phyloP scores from a whole-genome alignment of 1,140 invertebrate genomes.

The Anastatus disparis region DNA sequence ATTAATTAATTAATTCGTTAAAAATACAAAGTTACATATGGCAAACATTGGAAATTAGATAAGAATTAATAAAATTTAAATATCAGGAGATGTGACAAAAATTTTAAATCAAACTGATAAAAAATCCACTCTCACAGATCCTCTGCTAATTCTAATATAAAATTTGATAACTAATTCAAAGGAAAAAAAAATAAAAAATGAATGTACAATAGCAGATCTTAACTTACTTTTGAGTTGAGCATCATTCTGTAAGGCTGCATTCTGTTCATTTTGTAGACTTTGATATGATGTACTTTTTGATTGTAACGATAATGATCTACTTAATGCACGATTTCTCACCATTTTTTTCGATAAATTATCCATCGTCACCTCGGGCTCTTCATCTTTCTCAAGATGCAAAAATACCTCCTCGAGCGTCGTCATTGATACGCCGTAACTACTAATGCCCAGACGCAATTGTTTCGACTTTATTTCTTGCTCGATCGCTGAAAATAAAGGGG shows the following conservation, averaged over 20 bases:
- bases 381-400: slow-evolving; percentile 79
- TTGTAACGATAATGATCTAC: slow-evolving; percentile 75
- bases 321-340: slow-evolving; percentile 76
- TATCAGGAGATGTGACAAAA: too few species aligned
- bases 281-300: slow-evolving; percentile 80
- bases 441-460: slow-evolving; percentile 75
- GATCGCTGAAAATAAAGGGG: slow-evolving; percentile 78
- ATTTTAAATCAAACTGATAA: too few species aligned
- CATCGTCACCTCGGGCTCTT: slow-evolving; percentile 71
- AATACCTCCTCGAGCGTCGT: slow-evolving; percentile 91
- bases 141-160: too few species aligned
- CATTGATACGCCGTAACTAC: slow-evolving; percentile 92
- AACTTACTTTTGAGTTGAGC: slow-evolving; percentile 60
- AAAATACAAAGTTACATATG: too few species aligned
- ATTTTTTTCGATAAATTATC: slow-evolving; percentile 80
- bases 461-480: slow-evolving; percentile 78
- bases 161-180: too few species aligned
- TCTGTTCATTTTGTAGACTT: slow-evolving; percentile 77
- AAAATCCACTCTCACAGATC: too few species aligned
- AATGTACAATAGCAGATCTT: too few species aligned
- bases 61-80: too few species aligned
- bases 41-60: too few species aligned
- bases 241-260: slow-evolving; percentile 58
- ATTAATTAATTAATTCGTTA: too few species aligned
- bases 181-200: too few species aligned